Percentiles rank a stretch among this genome's conserved stretches.
These are phyloP conservation scores for Drosophila mettleri DNA, from an alignment of 2,888 invertebrate species.

Conservation along the genomic window DNA sequence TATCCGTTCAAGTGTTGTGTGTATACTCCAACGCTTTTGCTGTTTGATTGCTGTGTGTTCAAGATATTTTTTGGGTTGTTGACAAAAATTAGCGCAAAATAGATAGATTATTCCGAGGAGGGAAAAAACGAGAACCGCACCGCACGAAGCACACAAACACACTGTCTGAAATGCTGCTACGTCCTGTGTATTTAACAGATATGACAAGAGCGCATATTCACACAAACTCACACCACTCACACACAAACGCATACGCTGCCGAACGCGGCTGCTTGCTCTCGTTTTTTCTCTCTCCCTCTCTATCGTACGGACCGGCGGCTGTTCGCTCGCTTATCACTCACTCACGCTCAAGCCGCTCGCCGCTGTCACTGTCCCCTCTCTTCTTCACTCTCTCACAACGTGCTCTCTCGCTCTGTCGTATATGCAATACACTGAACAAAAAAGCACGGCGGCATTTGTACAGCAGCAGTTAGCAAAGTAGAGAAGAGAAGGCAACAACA, in stretches of 20 bases:
- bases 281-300: constrained; percentile 36
- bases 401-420: constrained; percentile 37
- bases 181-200: constrained; percentile 81
- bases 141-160: constrained; percentile 83
- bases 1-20: constrained; percentile 45
- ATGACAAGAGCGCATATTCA: constrained; percentile 32
- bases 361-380: constrained; percentile 34
- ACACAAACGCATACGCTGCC: constrained; percentile 8
- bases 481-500: constrained; percentile 79
- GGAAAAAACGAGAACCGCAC: constrained; percentile 78
- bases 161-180: constrained; percentile 73
- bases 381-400: constrained; percentile 22
- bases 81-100: constrained; percentile 78
- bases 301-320: constrained; percentile 38
- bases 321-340: constrained; percentile 51
- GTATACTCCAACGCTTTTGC: constrained; percentile 50
- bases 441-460: constrained; percentile 67
- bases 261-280: constrained; percentile 35
- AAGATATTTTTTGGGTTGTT: constrained; percentile 67
- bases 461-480: constrained; percentile 76
- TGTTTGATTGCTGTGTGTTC: constrained; percentile 69
- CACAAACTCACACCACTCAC: constrained; percentile 19
- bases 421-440: constrained; percentile 71
- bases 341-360: constrained; percentile 38
- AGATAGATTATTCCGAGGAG: constrained; percentile 57